A percentile compares a stretch with the other conserved stretches of the same genome.
Conservation (phyloP, 1,140 invertebrate species). For the Pseudobourletiella spinata region DNA sequence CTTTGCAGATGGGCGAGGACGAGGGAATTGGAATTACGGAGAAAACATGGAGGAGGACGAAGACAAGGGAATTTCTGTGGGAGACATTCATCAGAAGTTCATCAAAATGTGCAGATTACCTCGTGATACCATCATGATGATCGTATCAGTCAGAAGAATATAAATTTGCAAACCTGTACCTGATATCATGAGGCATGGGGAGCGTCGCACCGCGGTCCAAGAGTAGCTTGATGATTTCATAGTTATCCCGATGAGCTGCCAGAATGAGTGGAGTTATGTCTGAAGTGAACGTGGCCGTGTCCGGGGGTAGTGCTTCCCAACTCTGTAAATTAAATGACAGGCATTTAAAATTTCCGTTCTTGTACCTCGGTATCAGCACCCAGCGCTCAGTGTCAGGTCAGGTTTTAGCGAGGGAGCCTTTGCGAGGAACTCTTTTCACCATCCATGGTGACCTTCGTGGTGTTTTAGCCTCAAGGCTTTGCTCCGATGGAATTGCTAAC, state of each 20-base stretch:
- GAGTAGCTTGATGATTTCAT: slow-evolving; percentile 82
- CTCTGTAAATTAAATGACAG: slow-evolving; percentile 51
- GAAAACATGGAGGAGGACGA: no score
- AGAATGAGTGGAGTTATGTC: slow-evolving; percentile 83
- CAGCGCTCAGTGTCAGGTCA: neutral
- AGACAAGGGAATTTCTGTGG: no score
- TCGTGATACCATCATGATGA: neutral
- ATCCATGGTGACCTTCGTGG: no score
- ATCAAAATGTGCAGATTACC: neutral
- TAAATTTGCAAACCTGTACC: slow-evolving; percentile 44
- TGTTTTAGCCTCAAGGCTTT: no score
- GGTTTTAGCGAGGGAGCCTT: neutral
- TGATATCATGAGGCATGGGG: slow-evolving; percentile 79
- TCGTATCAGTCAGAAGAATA: neutral
- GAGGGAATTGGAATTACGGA: no score
- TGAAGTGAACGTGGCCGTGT: slow-evolving; percentile 71
- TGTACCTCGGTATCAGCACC: neutral
- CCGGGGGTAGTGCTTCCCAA: slow-evolving; percentile 72
- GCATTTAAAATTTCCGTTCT: no score
- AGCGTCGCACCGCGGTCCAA: slow-evolving; percentile 76
- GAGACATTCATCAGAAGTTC: no score
- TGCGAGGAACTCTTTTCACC: neutral
- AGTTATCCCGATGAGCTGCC: slow-evolving; percentile 84
- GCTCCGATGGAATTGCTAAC: no score
- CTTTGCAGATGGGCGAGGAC: no score